Base-by-base conservation (phyloP, 1,140 invertebrate genomes). In the Neodiprion pinetum region DNA sequence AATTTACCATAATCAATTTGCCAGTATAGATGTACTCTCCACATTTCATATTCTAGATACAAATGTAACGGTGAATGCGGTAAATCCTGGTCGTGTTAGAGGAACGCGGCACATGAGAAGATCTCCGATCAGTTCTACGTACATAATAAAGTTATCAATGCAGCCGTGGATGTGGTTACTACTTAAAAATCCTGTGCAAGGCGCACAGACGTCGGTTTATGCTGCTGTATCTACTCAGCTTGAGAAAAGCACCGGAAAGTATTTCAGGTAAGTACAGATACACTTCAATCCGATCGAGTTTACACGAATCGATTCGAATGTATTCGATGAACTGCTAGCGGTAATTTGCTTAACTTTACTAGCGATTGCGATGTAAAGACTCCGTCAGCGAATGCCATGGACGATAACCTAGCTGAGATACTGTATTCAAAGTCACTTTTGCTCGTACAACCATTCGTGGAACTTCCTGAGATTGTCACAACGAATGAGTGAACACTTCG, bases 71-170 rank as follows among this genome's bases (percentile, higher is more conserved):
- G 92, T 93, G 48, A 94, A 95, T 88, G 90, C 91, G 77, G 89
- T 94, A 10, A 92, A 95, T 87, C 95, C 95, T 61, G 95, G 95
- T 61, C 86, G 95, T 11, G 92, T 94, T 0, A 89, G 93, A 69
- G 89, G 93, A 48, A 91, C 92, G 48, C 86, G 91, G 3, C 91
- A 95, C 85, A 89, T 93, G 86, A 88, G 89, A 76, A 88, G 90
- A 74, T 91, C 90, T 7, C 86, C 86, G 28, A 79, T 90, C 68
- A 89, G 87, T 83, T 86, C 82, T 66, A 85, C 86, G 70, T 82
- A 86, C 77, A 83, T 87, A 76, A 85, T 90, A 10, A 87, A 88
- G 81, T 79, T 92, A 61, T 87, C 93, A 68, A 87, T 93, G 68
- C 90, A 87, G 81, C 93, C 93, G 0, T 87, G 93, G 80, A 85